Evolutionary conservation across 1,140 invertebrate genomes (phyloP).

Genomic region (Drosophila nigrodunni): DNA sequence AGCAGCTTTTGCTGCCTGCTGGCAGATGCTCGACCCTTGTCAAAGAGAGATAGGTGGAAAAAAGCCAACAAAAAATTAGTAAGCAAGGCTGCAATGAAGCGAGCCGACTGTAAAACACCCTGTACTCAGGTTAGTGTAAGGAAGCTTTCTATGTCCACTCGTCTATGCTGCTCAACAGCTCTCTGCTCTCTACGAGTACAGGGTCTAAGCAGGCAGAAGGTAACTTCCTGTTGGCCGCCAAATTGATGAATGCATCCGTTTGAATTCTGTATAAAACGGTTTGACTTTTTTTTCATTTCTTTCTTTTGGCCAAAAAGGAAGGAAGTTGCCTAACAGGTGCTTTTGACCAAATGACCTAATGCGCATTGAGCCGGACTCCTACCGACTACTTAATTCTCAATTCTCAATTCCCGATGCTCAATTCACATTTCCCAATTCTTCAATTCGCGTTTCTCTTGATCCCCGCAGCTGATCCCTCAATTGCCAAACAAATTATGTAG

Average conservation of each 20-base stretch:
- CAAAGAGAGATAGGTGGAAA: constrained; percentile 38
- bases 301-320: constrained; percentile 26
- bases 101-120: too few species aligned
- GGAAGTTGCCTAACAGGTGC: constrained; percentile 53
- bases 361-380: background rate
- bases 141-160: too few species aligned
- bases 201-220: constrained; percentile 24
- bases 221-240: constrained; percentile 70
- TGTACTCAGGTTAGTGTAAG: too few species aligned
- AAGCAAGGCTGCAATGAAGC: background rate
- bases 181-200: too few species aligned
- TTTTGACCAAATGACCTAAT: constrained; percentile 71
- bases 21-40: constrained; percentile 76
- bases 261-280: constrained; percentile 40
- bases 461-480: background rate
- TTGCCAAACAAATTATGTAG: constrained; percentile 63
- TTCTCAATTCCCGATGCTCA: too few species aligned
- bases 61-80: background rate
- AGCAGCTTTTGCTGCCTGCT: constrained; percentile 27
- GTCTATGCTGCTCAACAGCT: too few species aligned
- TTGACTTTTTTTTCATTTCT: too few species aligned
- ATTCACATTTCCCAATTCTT: too few species aligned
- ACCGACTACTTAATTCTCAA: too few species aligned
- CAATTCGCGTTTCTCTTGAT: too few species aligned
- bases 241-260: constrained; percentile 84